Evolutionary conservation across 2,888 invertebrate species (phyloP), one percentile per base, ranked within the genome.

Genomic region (Phengaris alcon): DNA sequence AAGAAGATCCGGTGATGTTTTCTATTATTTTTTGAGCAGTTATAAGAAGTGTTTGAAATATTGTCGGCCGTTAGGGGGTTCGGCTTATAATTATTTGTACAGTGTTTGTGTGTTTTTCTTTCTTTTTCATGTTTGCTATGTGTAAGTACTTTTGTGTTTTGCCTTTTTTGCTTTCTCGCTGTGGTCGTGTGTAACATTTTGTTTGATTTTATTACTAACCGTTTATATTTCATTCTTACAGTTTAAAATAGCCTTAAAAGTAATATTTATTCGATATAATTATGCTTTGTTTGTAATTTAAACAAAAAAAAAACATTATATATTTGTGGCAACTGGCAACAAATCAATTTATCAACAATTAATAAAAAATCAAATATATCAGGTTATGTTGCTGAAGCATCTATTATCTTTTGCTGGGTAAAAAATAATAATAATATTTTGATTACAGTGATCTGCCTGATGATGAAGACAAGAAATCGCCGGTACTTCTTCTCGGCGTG

Each of bases 371-470:
- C 10, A 22, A 0, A 64, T 22, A 10, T 8, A 57, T 6, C 12
- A 64, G 7, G 12, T 64, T 35, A 22, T 64, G 35, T 72, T 72
- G 72, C 72, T 72, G 52, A 68, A 10, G 70, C 48, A 70, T 15
- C 10, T 70, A 9, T 51, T 48, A 10, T 22, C n/a, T 70, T 15
- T 51, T 51, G n/a, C 12, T 70, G 51, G 9, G 35, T 72, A 72
- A 52, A 35, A 72, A 52, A 35, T 15, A 6, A 54, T 44, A 0
- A 12, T 35, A 68, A 48, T 77, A 75, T 76, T 79, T 80, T 84
- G 75, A 80, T 92, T 91, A 73, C 94, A 95, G 95, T 84, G 95
- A 95, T 82, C 91, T 95, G 76, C 95, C 95, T 48, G 95, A 95
- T 84, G 91, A 93, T 82, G 93, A 94, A 82, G 95, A 95, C 81